These are phyloP conservation scores for Himantopus leucocephalus DNA, from an alignment of 2,113 vertebrate genomes.

Conservation along the genomic window DNA sequence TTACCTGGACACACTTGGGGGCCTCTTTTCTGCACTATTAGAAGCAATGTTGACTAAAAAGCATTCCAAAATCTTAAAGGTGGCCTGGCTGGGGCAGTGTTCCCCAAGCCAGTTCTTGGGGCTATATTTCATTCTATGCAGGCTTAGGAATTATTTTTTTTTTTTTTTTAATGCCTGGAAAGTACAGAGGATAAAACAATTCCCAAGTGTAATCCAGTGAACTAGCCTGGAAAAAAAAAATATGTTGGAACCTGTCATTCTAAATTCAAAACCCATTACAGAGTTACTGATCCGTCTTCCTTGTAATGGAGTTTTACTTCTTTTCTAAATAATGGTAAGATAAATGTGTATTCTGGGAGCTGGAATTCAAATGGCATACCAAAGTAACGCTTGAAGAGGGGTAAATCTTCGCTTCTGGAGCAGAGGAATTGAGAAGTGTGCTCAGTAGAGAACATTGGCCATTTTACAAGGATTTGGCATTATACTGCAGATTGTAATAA, in stretches of 20 bases:
- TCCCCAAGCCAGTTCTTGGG: background rate
- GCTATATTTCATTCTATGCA: background rate
- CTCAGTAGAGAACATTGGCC: background rate
- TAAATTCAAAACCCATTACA: constrained; percentile 20
- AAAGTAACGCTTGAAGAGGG: background rate
- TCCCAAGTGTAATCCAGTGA: background rate
- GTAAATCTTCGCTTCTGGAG: background rate
- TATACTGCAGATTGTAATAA: background rate
- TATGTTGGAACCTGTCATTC: background rate
- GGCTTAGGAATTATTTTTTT: background rate
- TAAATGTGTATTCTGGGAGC: background rate
- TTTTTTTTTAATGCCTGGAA: background rate
- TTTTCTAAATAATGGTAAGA: constrained; percentile 9
- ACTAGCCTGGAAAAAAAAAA: background rate
- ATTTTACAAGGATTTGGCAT: background rate
- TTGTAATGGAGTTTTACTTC: background rate
- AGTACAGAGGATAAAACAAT: background rate
- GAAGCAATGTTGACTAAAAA: background rate
- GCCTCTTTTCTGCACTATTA: background rate
- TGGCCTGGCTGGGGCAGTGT: background rate
- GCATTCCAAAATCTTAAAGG: background rate
- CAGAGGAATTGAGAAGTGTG: background rate
- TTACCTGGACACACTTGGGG: background rate
- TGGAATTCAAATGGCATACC: background rate
- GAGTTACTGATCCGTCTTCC: background rate